Evolutionary conservation across 2,797 vertebrate genomes (phyloP), one percentile per base, ranked within the genome.

Genomic region (Tragelaphus oryx): DNA sequence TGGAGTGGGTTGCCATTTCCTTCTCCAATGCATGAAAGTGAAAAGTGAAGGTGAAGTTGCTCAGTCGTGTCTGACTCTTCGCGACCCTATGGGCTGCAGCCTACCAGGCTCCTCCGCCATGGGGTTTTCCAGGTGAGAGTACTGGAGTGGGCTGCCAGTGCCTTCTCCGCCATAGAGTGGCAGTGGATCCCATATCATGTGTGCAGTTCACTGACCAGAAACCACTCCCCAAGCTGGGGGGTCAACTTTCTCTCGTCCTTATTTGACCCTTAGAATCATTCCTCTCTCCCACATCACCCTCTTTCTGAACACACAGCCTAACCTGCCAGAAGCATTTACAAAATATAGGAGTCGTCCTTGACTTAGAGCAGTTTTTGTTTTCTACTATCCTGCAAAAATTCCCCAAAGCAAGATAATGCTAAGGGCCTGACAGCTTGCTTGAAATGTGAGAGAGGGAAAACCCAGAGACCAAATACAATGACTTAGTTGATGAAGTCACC

Each of bases 51-150:
- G 12, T 13, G 57, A 59, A 59, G 57, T 59, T 5, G 2, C 0
- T 59, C 57, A 59, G 57, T 59, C 26, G 0, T 60, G 2, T 60
- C 26, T 0, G 57, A 59, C 57, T 59, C 26, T 28, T 59, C 11
- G 0, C 2, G 5, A 59, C 57, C 26, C 57, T 26, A 28, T 3
- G 26, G 26, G 3, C 57, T 59, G 57, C 57, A 59, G 57, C 57
- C 57, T 0, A 28, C 57, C 26, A 59, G 57, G 57, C 12, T 13
- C 26, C 5, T 28, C 57, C 0, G 0, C 20, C 26, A 12, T 28
- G 3, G 26, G 57, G 3, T 59, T 28, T 59, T 59, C 57, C 26
- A 28, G 26, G 12, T 3, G 6, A 13, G 57, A 59, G 57, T 3
- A 59, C 26, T 59, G 57, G 57, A 28, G 26, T 59, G 57, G 26